Percentiles rank a stretch among this genome's conserved stretches.
Evolutionary conservation across 2,888 invertebrate species (phyloP).

Genomic region (Leptopilina drosophilae): DNA sequence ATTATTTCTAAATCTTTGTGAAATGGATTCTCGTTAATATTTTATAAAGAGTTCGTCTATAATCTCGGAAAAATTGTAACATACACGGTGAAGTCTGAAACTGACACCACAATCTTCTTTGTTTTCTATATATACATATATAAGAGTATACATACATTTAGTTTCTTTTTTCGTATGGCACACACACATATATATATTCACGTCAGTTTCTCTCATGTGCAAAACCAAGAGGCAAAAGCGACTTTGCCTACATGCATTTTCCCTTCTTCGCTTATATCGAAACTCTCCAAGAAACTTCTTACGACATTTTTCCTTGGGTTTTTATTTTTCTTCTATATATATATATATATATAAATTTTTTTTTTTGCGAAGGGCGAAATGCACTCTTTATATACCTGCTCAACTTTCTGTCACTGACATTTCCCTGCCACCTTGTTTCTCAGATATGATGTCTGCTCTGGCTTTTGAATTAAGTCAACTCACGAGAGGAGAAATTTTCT

Average conservation of each 20-base stretch:
- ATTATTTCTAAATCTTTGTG: background rate
- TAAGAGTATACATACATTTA: background rate
- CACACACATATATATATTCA: too few relatives aligned
- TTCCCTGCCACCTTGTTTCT: background rate
- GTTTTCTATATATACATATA: too few relatives aligned
- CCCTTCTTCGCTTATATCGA: constrained; percentile 13
- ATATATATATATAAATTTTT: too few relatives aligned
- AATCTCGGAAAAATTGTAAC: constrained; percentile 15
- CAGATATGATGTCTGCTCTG: background rate
- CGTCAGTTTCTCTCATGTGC: constrained; percentile 30
- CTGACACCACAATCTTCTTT: constrained; percentile 40
- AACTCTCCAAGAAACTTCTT: constrained; percentile 22
- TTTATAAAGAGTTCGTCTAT: constrained; percentile 10
- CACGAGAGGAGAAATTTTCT: too few relatives aligned
- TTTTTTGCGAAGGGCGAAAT: constrained; percentile 30
- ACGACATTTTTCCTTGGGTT: constrained; percentile 28
- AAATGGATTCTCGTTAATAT: constrained; percentile 5
- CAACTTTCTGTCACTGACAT: constrained; percentile 32
- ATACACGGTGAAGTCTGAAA: constrained; percentile 33
- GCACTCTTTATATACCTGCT: constrained; percentile 35
- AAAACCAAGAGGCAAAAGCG: constrained; percentile 18
- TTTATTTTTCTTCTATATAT: too few relatives aligned
- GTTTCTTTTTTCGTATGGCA: constrained; percentile 4
- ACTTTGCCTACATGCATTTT: constrained; percentile 36
- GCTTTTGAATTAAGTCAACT: constrained; percentile 38